Evolutionary conservation across 2,888 invertebrate species (phyloP).

Genomic region (Lagria hirta): DNA sequence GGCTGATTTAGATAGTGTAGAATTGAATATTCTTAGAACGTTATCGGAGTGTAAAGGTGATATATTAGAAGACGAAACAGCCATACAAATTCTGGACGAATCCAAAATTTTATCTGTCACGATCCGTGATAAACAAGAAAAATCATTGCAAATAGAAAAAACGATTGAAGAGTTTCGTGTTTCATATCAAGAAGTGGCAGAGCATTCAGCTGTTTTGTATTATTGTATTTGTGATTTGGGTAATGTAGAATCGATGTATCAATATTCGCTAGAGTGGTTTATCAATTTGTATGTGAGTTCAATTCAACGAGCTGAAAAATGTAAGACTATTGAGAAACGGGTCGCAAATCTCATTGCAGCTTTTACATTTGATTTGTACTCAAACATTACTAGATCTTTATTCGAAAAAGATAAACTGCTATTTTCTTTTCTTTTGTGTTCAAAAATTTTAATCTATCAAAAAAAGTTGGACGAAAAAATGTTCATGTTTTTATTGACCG

Average conservation of each 20-base stretch:
- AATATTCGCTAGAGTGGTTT: constrained; percentile 85
- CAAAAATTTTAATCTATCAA: constrained; percentile 65
- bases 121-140: constrained; percentile 79
- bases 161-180: constrained; percentile 75
- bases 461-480: constrained; percentile 63
- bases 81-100: constrained; percentile 83
- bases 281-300: constrained; percentile 77
- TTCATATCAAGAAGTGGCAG: constrained; percentile 76
- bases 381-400: constrained; percentile 78
- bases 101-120: constrained; percentile 81
- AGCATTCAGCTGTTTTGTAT: constrained; percentile 77
- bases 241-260: constrained; percentile 87
- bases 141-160: constrained; percentile 73
- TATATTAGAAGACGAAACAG: constrained; percentile 88
- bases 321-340: constrained; percentile 70
- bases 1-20: constrained; percentile 78
- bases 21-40: constrained; percentile 85
- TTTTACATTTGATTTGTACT: constrained; percentile 78
- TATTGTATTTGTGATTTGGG: constrained; percentile 82
- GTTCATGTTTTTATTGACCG: constrained; percentile 73
- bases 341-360: constrained; percentile 71
- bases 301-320: constrained; percentile 73
- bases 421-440: constrained; percentile 79
- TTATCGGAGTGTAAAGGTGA: constrained; percentile 81
- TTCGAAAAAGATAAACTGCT: constrained; percentile 84